These are phyloP conservation scores for Lineus longissimus DNA, from an alignment of 1,140 invertebrate genomes.

Conservation along the genomic window DNA sequence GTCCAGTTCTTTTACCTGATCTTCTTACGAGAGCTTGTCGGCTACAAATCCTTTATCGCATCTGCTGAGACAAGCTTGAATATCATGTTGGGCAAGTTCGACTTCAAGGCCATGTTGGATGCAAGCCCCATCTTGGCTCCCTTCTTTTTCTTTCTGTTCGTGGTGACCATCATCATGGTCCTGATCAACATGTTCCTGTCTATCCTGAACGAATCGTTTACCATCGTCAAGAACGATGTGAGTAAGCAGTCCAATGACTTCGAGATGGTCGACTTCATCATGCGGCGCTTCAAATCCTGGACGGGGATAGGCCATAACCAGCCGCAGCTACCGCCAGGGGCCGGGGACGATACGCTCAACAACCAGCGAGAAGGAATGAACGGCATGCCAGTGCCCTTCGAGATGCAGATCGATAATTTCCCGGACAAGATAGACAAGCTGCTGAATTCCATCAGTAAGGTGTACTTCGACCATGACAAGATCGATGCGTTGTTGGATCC, in stretches of 20 bases:
- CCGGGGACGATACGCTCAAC: neutral
- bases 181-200: constrained; percentile 62
- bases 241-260: constrained; percentile 62
- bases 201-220: constrained; percentile 59
- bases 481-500: constrained; percentile 28
- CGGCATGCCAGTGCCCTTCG: constrained; percentile 12
- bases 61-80: constrained; percentile 57
- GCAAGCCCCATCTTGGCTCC: constrained; percentile 55
- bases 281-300: constrained; percentile 45
- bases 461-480: constrained; percentile 50
- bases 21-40: constrained; percentile 49
- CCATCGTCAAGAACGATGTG: constrained; percentile 58
- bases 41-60: constrained; percentile 56
- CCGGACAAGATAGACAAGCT: constrained; percentile 53
- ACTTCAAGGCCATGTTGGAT: constrained; percentile 55
- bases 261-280: constrained; percentile 63
- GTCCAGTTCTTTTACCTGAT: constrained; percentile 58
- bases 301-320: constrained; percentile 24
- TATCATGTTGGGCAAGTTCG: constrained; percentile 60
- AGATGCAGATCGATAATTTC: constrained; percentile 46
- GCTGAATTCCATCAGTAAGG: constrained; percentile 52
- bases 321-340: constrained; percentile 1
- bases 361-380: neutral
- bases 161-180: constrained; percentile 57
- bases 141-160: constrained; percentile 58